Conservation (phyloP, 2,888 invertebrate species). For the Operophtera brumata region DNA sequence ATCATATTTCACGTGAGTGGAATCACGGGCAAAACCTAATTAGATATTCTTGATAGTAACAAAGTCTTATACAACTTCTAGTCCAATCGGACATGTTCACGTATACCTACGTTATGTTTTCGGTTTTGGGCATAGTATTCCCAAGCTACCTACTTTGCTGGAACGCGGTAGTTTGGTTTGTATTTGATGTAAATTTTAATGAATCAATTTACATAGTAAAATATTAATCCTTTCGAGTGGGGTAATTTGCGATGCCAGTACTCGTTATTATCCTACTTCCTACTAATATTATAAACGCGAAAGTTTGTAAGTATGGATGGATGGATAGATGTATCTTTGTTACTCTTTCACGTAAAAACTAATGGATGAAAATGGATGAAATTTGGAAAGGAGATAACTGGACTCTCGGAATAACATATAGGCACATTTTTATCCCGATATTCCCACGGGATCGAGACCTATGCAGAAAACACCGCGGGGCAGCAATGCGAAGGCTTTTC, state of each 20-base stretch:
- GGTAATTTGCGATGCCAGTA: background rate
- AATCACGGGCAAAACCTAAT: background rate
- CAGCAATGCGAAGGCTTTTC: too few relatives aligned
- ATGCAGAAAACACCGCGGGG: too few relatives aligned
- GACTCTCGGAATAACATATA: too few relatives aligned
- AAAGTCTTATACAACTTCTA: background rate
- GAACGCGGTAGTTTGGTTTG: background rate
- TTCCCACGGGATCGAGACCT: too few relatives aligned
- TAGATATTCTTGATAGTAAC: background rate
- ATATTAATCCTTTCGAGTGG: background rate
- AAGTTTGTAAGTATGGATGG: too few relatives aligned
- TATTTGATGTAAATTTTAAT: background rate
- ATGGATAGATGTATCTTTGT: too few relatives aligned
- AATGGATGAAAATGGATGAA: too few relatives aligned
- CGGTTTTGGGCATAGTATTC: background rate
- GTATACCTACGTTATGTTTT: background rate
- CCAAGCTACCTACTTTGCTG: background rate
- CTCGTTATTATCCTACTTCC: background rate
- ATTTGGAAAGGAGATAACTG: too few relatives aligned
- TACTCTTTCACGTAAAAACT: too few relatives aligned
- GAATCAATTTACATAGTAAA: background rate
- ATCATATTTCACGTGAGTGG: background rate
- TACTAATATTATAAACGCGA: too few relatives aligned
- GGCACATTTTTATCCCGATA: too few relatives aligned
- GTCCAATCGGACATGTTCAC: background rate